Base-by-base conservation (phyloP, 2,113 vertebrate genomes). In the Nothocercus julius region DNA sequence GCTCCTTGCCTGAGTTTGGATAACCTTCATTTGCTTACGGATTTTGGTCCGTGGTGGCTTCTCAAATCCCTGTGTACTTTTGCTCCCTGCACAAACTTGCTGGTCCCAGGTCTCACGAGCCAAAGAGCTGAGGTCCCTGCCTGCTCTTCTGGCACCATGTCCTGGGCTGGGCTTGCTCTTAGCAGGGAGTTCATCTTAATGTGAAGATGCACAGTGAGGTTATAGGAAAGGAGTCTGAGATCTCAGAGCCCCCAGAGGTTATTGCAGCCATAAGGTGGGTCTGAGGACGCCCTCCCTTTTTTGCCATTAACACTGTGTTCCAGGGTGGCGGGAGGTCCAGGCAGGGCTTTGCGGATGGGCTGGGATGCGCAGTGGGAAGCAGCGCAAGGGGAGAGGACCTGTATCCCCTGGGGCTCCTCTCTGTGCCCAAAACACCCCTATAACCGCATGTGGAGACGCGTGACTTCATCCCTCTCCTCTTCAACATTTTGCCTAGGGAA, bases 1-100 rank as follows among this genome's bases (percentile, higher is more conserved):
- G 51, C 73, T 86, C 34, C 58, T 89, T 74, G 64, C 92, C 76
- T 92, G 77, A 78, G 76, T 84, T 70, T 19, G 20, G 61, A 5
- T 49, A 28, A 51, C 8, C 81, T 91, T 81, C 74, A 13, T 54
- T 74, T 62, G 64, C 40, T 24, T 10, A 2, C 1, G 76, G 40
- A 21, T 3, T 74, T 56, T 56, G 34, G 34, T 36, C 51, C 28
- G 68, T 45, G 80, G 76, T 32, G 22, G 21, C 45, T 85, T 30
- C 67, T 63, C 42, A n/a, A 1, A 36, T 11, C 28, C 58, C 38
- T 0, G 1, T 54, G 59, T 44, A 54, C 0, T 61, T 54, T 21
- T 30, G 63, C 76, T 61, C 51, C 34, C 4, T 1, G 73, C 78
- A 56, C 27, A 14, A 21, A 54, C 61, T 75, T 56, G 28, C 54